Percentiles rank a stretch among this genome's conserved stretches.
phyloP scores from a whole-genome alignment of 2,797 vertebrate genomes.

The Champsocephalus gunnari region DNA sequence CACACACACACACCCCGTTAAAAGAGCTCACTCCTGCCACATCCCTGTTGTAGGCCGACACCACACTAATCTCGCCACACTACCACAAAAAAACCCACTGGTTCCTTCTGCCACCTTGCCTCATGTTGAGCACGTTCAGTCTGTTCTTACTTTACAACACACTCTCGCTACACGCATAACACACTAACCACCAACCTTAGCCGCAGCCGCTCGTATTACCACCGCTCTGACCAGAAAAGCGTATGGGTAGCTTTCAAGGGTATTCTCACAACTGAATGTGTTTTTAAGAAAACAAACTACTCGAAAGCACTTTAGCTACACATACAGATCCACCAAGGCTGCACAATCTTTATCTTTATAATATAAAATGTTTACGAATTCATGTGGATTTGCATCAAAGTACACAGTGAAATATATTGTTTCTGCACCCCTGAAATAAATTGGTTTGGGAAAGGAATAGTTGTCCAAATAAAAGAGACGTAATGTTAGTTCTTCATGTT shows the following conservation, averaged over 20 bases:
- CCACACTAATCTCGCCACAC: slow-evolving; percentile 42
- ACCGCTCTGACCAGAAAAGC: slow-evolving; percentile 43
- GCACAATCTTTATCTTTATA: neutral
- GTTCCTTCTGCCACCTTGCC: slow-evolving; percentile 41
- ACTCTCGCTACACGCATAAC: slow-evolving; percentile 37
- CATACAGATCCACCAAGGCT: neutral
- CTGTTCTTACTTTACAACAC: slow-evolving; percentile 45
- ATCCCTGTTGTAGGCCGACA: slow-evolving; percentile 14
- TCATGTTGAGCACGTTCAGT: slow-evolving; percentile 38
- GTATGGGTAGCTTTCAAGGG: neutral
- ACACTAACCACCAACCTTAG: slow-evolving; percentile 18
- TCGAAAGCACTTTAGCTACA: neutral
- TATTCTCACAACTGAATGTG: slow-evolving; percentile 9
- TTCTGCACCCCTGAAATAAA: neutral
- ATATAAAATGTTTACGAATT: neutral
- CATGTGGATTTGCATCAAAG: neutral
- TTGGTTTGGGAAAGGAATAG: neutral
- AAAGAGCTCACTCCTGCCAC: slow-evolving; percentile 13
- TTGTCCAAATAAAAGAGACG: too few species aligned
- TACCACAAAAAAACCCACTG: slow-evolving; percentile 38
- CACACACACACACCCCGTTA: neutral
- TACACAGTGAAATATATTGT: neutral
- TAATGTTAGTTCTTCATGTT: neutral
- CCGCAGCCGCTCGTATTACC: slow-evolving; percentile 42
- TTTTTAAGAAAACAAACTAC: neutral